Base-by-base conservation (phyloP, 1,140 invertebrate genomes). In the Heliconius nattereri region DNA sequence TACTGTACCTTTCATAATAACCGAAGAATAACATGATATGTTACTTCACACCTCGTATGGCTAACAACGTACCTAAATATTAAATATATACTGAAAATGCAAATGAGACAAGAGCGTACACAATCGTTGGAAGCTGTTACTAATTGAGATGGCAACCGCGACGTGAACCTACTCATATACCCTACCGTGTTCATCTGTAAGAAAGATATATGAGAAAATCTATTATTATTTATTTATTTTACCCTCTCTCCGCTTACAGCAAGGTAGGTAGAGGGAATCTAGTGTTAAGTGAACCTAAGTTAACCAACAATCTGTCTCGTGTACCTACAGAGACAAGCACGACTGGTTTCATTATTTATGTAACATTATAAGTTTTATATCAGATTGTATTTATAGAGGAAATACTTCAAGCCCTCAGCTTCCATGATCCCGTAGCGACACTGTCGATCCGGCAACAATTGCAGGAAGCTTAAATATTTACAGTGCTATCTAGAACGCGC, bases 401-500 rank as follows among this genome's bases (percentile, higher is more conserved):
- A 26, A 13, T 29, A 26, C 26, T 26, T 16, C 60, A 66, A 29
- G 16, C 26, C 7, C 54, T 57, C n/a, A 57, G 54, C 54, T 57
- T 66, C 29, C 11, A 29, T 29, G 11, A 23, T 26, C 5, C 23
- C 13, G 9, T 66, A 66, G 26, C 60, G 26, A 26, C 26, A 66
- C 11, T 29, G 60, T 66, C 7, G 60, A 66, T 26, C 60, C 60
- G 26, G 26, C 60, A 66, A 66, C 60, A 66, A 66, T 66, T 66
- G 60, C 60, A 66, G 60, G 26, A 57, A 49, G 73, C 29, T 75
- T 57, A 79, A 78, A 79, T 79, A 79, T 79, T 79, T 79, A 73
- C 71, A 35, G 11, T 32, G 35, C 73, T 78, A 82, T 82, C 73
- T 83, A 80, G 84, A 80, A 80, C 84, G 80, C 82, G 82, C 84